Conservation (phyloP, 2,113 vertebrate species). For the Chunga burmeisteri region DNA sequence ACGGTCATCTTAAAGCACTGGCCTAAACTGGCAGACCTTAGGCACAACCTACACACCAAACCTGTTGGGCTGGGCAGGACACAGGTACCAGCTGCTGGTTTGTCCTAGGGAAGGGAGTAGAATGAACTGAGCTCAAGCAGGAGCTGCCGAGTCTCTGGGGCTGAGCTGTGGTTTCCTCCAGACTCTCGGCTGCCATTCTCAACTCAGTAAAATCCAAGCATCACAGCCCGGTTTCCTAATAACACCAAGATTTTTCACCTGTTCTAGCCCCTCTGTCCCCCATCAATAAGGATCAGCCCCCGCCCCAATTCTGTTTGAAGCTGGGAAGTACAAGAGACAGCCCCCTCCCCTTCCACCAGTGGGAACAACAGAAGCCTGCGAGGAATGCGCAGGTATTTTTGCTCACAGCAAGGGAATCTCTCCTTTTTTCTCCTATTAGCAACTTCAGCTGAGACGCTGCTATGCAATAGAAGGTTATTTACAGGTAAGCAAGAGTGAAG, state of each 20-base stretch:
- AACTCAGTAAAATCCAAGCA: neutral
- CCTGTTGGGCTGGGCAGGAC: no score
- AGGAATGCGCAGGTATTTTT: neutral
- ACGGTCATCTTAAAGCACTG: neutral
- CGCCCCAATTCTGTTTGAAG: neutral
- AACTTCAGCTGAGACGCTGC: neutral
- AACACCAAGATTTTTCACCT: neutral
- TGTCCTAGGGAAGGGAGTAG: neutral
- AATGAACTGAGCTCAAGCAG: neutral
- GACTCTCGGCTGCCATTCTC: neutral
- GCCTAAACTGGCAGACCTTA: neutral
- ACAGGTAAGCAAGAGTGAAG: neutral
- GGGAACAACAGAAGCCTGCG: rapidly evolving
- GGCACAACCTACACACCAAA: neutral
- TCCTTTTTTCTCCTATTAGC: neutral
- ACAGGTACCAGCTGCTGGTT: rapidly evolving
- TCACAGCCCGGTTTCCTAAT: neutral
- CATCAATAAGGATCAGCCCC: rapidly evolving
- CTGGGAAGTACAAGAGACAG: no score
- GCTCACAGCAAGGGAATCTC: neutral
- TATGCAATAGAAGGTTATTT: neutral
- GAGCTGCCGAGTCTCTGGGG: neutral
- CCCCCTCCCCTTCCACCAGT: neutral
- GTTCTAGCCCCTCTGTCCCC: neutral
- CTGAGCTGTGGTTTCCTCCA: neutral